These are phyloP conservation scores for Gasterosteus nipponicus DNA, from an alignment of 2,113 vertebrate genomes.

Conservation along the genomic window DNA sequence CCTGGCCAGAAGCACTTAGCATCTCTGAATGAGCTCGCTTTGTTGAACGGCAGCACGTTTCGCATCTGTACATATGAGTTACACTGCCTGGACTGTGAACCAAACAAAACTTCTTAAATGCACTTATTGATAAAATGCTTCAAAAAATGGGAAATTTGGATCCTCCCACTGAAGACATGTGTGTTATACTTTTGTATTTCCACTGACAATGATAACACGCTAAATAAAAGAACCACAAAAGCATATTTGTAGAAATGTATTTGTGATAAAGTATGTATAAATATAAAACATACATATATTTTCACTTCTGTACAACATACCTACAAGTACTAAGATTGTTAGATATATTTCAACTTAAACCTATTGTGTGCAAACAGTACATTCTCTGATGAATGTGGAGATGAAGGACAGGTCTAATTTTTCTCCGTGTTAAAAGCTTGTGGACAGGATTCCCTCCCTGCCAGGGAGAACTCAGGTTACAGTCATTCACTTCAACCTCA, in stretches of 20 bases:
- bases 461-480: slow-evolving; percentile 66
- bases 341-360: slow-evolving; percentile 61
- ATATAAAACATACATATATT: slow-evolving; percentile 82
- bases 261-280: slow-evolving; percentile 82
- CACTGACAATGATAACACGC: slow-evolving; percentile 11
- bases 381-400: slow-evolving; percentile 64
- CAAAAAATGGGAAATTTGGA: slow-evolving; percentile 11
- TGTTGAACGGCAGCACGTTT: slow-evolving; percentile 5
- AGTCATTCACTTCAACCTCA: slow-evolving; percentile 64
- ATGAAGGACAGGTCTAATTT: slow-evolving; percentile 70
- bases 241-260: slow-evolving; percentile 79
- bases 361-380: slow-evolving; percentile 67
- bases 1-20: slow-evolving; percentile 18
- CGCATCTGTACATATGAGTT: neutral
- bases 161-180: slow-evolving; percentile 61
- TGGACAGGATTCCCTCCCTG: slow-evolving; percentile 66
- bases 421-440: slow-evolving; percentile 61
- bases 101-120: neutral
- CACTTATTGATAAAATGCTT: neutral
- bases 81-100: neutral
- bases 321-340: slow-evolving; percentile 70
- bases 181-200: slow-evolving; percentile 72
- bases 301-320: slow-evolving; percentile 75
- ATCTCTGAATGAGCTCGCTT: slow-evolving; percentile 12
- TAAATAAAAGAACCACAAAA: slow-evolving; percentile 50